Evolutionary conservation across 2,888 invertebrate species (phyloP).

Genomic region (Thumatha senex): DNA sequence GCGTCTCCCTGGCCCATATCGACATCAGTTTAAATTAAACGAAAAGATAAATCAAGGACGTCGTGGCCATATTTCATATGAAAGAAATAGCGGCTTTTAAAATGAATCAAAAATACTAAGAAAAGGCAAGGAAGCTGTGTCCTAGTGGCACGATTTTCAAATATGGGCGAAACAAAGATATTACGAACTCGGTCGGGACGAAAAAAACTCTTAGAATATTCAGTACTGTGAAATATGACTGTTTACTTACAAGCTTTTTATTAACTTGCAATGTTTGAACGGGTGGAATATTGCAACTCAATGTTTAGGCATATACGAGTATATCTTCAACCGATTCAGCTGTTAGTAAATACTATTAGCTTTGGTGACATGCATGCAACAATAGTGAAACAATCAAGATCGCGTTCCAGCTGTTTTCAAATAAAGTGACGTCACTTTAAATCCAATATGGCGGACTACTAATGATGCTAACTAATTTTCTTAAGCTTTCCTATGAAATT

Average conservation of each 20-base stretch:
- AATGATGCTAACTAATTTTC: too few relatives aligned
- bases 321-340: too few relatives aligned
- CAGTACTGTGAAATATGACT: conserved; percentile 13
- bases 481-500: too few relatives aligned
- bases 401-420: too few relatives aligned
- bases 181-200: conserved; percentile 43
- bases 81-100: conserved; percentile 33
- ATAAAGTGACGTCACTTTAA: too few relatives aligned
- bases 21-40: conserved; percentile 39
- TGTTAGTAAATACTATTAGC: too few relatives aligned
- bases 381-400: too few relatives aligned
- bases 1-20: conserved; percentile 31
- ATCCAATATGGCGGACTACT: too few relatives aligned
- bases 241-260: conserved; percentile 5
- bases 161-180: conserved; percentile 51
- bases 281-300: too few relatives aligned
- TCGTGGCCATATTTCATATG: conserved; percentile 40
- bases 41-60: conserved; percentile 62
- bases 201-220: conserved; percentile 15
- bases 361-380: too few relatives aligned
- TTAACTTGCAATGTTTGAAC: not conserved
- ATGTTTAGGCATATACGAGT: too few relatives aligned
- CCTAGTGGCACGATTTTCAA: conserved; percentile 47
- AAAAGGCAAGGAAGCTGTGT: conserved; percentile 34
- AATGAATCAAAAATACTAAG: conserved; percentile 32